Evolutionary conservation across 2,113 vertebrate genomes (phyloP).

Genomic region (Himantopus leucocephalus): DNA sequence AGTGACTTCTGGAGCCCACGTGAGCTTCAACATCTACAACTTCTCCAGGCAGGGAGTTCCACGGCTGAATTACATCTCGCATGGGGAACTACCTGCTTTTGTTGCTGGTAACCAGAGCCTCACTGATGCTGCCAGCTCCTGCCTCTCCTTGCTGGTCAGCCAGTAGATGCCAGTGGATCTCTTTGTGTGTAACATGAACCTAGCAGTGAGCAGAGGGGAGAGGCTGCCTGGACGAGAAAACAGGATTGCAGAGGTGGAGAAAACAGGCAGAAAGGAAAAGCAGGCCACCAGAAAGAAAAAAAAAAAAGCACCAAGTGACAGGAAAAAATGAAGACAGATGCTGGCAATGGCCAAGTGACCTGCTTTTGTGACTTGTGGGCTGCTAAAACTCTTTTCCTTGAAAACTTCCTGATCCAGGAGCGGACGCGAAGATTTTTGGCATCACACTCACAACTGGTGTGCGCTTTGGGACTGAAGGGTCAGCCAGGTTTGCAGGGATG

Average conservation of each 20-base stretch:
- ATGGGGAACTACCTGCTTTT: neutral
- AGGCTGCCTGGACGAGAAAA: neutral
- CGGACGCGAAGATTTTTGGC: neutral
- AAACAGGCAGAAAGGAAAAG: neutral
- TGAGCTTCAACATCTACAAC: neutral
- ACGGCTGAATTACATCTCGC: rapidly evolving
- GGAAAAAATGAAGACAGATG: neutral
- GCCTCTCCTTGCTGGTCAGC: neutral
- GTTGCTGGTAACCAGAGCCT: neutral
- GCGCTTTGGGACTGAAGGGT: neutral
- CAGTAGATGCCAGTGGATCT: neutral
- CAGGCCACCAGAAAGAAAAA: neutral
- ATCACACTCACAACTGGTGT: rapidly evolving
- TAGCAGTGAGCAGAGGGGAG: neutral
- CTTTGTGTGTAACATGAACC: rapidly evolving
- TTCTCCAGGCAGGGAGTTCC: neutral
- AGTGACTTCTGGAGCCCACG: neutral
- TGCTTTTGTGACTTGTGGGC: neutral
- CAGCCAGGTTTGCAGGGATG: neutral
- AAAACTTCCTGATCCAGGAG: neutral
- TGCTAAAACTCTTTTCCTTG: neutral
- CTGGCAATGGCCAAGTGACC: neutral
- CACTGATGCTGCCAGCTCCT: rapidly evolving
- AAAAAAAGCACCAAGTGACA: neutral
- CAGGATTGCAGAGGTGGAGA: neutral